phyloP scores from a whole-genome alignment of 2,113 vertebrate genomes.

The Globicephala melas region DNA sequence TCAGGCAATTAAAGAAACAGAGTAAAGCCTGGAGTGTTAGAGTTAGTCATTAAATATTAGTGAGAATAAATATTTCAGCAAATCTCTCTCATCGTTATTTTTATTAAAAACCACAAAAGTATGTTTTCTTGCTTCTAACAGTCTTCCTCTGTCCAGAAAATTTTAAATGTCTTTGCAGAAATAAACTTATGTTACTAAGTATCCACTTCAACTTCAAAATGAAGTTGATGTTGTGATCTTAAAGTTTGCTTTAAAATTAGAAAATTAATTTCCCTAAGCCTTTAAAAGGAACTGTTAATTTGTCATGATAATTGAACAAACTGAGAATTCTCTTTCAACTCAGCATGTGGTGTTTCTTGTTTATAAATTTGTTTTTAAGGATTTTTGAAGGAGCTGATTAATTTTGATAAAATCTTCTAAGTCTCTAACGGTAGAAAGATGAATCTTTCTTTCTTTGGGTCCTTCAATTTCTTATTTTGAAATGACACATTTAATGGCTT shows the following conservation, averaged over 20 bases:
- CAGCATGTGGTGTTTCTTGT: background rate
- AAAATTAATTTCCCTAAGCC: background rate
- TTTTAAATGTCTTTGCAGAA: background rate
- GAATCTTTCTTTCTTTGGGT: background rate
- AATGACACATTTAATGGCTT: background rate
- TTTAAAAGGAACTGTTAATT: background rate
- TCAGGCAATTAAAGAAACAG: background rate
- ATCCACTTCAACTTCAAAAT: background rate
- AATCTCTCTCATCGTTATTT: background rate
- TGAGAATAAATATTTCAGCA: slow-evolving; percentile 25
- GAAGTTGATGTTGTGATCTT: background rate
- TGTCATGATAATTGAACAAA: background rate
- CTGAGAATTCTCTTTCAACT: background rate
- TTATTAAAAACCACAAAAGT: background rate
- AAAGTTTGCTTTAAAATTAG: background rate
- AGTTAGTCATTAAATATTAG: slow-evolving; percentile 13
- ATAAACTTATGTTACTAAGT: background rate
- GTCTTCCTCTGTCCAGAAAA: background rate
- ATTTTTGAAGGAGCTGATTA: background rate
- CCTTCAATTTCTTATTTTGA: background rate
- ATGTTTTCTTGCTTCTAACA: background rate
- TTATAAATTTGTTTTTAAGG: background rate
- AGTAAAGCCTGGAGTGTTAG: background rate
- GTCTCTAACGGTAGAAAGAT: background rate
- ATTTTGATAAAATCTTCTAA: background rate